A percentile compares a stretch with the other conserved stretches of the same genome.
phyloP scores from a whole-genome alignment of 2,797 vertebrate genomes.

The Spinus pinus region DNA sequence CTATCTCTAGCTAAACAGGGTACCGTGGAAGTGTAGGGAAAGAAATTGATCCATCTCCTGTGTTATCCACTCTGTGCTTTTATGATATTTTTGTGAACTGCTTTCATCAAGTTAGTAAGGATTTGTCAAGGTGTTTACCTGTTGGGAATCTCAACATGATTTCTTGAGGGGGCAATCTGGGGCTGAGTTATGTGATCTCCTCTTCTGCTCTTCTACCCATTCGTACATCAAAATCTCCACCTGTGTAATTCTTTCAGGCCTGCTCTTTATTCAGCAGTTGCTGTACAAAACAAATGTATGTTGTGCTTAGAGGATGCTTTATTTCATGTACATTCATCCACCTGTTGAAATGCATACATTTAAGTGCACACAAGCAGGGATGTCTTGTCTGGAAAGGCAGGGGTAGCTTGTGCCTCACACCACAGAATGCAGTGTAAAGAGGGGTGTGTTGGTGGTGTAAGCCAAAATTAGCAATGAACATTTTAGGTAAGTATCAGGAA shows the following conservation, averaged over 20 bases:
- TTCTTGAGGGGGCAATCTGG: conserved; percentile 77
- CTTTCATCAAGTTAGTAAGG: conserved; percentile 68
- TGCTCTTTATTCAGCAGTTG: conserved; percentile 64
- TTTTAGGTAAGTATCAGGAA: conserved; percentile 4
- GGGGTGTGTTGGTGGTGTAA: background rate
- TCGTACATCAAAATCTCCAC: conserved; percentile 48
- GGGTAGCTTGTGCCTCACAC: background rate
- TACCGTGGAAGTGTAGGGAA: background rate
- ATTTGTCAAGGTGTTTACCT: conserved; percentile 75
- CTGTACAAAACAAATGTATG: conserved; percentile 55
- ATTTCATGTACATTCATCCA: conserved; percentile 15
- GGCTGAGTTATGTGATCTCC: conserved; percentile 68
- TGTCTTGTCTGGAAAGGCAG: background rate
- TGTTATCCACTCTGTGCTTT: conserved; percentile 61
- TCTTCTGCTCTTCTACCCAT: conserved; percentile 38
- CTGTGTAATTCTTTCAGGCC: conserved; percentile 62
- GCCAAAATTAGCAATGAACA: background rate
- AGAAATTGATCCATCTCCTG: conserved; percentile 63
- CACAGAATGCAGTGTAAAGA: background rate
- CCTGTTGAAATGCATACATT: background rate
- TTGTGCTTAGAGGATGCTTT: conserved; percentile 25
- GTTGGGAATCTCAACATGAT: conserved; percentile 76
- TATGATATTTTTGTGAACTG: conserved; percentile 59
- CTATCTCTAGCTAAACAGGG: conserved; percentile 29
- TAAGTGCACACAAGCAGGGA: background rate